Percentiles rank a stretch among this genome's conserved stretches.
These are phyloP conservation scores for Drosophila formosana DNA, from an alignment of 2,888 invertebrate genomes.

Conservation along the genomic window DNA sequence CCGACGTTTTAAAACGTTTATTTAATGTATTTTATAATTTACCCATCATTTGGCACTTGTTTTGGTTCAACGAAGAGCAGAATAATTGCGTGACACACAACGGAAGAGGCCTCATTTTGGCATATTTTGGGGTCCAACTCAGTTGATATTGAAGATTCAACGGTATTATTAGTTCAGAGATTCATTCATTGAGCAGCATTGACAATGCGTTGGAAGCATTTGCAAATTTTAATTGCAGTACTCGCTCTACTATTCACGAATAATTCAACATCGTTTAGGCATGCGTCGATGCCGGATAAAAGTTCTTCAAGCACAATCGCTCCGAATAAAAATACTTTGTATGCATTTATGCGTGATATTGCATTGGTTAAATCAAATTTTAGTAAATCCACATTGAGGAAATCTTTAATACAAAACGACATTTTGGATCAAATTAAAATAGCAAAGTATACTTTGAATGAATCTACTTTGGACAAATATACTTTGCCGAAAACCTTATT, in stretches of 20 bases:
- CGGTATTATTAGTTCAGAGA: neutral
- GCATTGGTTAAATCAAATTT: too few relatives aligned
- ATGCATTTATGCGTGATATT: too few relatives aligned
- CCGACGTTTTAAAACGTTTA: neutral
- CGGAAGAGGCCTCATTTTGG: neutral
- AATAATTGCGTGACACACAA: conserved; percentile 12
- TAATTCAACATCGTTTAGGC: neutral
- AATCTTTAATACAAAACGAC: too few relatives aligned
- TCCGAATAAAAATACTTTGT: too few relatives aligned
- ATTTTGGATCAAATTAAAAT: too few relatives aligned
- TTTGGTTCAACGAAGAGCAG: conserved; percentile 1
- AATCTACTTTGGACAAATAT: too few relatives aligned
- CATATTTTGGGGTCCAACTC: neutral
- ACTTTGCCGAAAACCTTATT: too few relatives aligned
- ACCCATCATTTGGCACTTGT: neutral
- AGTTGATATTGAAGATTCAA: neutral
- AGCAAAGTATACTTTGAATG: too few relatives aligned
- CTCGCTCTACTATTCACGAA: neutral
- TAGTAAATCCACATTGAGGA: too few relatives aligned
- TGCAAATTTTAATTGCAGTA: neutral
- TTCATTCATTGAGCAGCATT: too few relatives aligned
- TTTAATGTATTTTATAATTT: neutral
- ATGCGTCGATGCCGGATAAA: neutral
- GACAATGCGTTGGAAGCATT: neutral
- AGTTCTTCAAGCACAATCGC: too few relatives aligned